phyloP scores from a whole-genome alignment of 2,113 vertebrate genomes.

The Macrotus californicus region DNA sequence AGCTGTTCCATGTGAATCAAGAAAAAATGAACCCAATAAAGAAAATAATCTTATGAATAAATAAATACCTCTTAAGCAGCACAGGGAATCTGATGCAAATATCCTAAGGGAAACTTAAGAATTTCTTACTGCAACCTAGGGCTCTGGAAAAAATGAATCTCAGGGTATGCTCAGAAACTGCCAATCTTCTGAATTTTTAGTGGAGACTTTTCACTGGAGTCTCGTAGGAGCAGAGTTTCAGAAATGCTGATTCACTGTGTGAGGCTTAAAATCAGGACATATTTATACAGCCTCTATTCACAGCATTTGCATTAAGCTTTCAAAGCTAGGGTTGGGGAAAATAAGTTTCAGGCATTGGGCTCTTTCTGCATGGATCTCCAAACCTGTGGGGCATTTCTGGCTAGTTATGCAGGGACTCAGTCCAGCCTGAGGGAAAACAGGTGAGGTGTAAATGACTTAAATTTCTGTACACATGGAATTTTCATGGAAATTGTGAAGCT shows the following conservation, averaged over 20 bases:
- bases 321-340: background rate
- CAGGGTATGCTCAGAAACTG: background rate
- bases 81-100: background rate
- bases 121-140: background rate
- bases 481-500: background rate
- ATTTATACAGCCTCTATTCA: background rate
- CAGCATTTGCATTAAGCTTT: background rate
- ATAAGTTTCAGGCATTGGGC: background rate
- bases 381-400: background rate
- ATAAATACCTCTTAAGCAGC: background rate
- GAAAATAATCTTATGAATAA: background rate
- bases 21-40: slow-evolving; percentile 39
- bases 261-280: background rate
- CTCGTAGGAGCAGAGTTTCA: background rate
- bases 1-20: slow-evolving; percentile 1
- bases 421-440: background rate
- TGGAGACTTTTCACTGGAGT: background rate
- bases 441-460: background rate
- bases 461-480: background rate
- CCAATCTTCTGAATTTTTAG: background rate
- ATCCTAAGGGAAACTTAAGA: background rate
- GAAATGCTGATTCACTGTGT: background rate
- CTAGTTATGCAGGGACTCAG: background rate
- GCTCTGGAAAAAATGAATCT: background rate
- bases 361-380: background rate